Conservation (phyloP, 2,113 vertebrate species). For the Pseudonaja textilis region DNA sequence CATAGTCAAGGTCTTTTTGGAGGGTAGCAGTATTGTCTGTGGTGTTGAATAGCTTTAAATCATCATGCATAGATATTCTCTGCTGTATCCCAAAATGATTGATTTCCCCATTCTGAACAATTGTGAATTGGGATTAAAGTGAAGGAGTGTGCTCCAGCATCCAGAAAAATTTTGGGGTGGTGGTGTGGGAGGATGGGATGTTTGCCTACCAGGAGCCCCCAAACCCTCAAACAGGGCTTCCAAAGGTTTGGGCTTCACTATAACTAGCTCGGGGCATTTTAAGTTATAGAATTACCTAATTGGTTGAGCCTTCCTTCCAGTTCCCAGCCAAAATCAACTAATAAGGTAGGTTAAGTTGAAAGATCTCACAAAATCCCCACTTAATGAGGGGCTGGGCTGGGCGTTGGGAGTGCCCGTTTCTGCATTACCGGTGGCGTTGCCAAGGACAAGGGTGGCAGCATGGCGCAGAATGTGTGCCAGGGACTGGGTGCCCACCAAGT, state of each 20-base stretch:
- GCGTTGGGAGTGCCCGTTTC: background rate
- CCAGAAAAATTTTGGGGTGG: too few species aligned
- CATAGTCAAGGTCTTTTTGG: too few species aligned
- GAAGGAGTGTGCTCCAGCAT: too few species aligned
- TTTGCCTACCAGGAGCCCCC: background rate
- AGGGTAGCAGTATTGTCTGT: too few species aligned
- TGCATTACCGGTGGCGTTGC: background rate
- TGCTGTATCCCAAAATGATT: too few species aligned
- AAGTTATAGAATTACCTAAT: background rate
- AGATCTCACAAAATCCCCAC: background rate
- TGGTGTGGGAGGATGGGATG: background rate
- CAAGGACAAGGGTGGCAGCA: background rate
- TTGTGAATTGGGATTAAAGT: too few species aligned
- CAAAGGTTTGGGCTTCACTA: background rate
- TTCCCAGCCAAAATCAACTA: background rate
- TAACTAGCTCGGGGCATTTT: background rate
- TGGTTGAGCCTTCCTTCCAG: too few species aligned
- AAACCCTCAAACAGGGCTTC: background rate
- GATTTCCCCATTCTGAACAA: too few species aligned
- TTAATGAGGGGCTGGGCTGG: background rate
- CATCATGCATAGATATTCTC: too few species aligned
- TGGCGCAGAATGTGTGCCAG: too few species aligned
- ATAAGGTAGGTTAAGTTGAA: background rate
- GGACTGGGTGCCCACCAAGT: background rate
- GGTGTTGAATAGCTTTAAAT: too few species aligned